Evolutionary conservation across 2,888 invertebrate genomes (phyloP), one percentile per base, ranked within the genome.

Genomic region (Leucophenga montana): DNA sequence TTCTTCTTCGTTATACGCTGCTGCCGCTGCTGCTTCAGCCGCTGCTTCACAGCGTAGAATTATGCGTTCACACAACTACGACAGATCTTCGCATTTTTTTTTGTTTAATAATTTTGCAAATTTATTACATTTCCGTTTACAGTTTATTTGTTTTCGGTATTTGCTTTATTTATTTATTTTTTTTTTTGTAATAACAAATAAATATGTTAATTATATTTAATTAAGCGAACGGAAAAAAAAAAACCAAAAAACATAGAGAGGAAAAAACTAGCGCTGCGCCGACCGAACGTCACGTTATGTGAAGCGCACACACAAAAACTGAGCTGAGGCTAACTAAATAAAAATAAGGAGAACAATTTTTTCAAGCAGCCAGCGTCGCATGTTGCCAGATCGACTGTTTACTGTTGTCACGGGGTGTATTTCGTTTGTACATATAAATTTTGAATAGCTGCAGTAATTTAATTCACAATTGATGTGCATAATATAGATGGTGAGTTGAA

Each of bases 231-330:
- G 20, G 20, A 56, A 56, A 56, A 56, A 56, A 20, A 20, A 56
- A 56, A 16, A 16, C 16, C 14, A 31, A 59, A 59, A 59, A 59
- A 59, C 57, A 59, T 31, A 59, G 31, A 59, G 31, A 31, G 14
- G 33, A 59, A 59, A 59, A 31, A 59, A 59, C 13, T 11, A 59
- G 27, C 57, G 16, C 27, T 11, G 31, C 13, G 31, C 57, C 57
- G 57, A 18, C 9, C 22, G 18, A 56, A 59, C 57, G 57, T 59
- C 57, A 59, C 57, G 57, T 11, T 27, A 59, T 59, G 57, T 59
- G 57, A 59, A 59, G 57, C 57, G 31, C 57, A n/a, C 57, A 16
- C 57, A 31, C 50, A 50, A n/a, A 59, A 20, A 59, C 57, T 59
- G 16, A 59, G 27, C 31, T n/a, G 27, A 33, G 31, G 27, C 31